Base-by-base conservation (phyloP, 2,113 vertebrate species). In the Tricholaema leucomelas region DNA sequence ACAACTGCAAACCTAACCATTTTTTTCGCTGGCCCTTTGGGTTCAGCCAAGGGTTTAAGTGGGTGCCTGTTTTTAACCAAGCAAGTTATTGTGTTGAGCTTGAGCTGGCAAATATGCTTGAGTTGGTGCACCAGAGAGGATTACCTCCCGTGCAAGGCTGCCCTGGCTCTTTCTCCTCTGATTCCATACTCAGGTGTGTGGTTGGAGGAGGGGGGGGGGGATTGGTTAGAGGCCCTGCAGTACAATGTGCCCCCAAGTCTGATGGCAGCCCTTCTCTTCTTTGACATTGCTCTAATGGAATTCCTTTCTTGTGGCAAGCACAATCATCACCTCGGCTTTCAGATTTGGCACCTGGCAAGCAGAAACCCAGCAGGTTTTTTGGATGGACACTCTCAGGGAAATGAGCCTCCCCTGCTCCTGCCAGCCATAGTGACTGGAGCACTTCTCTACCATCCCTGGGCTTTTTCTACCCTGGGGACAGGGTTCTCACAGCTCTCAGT, bases 141-240 rank as follows among this genome's bases (percentile, higher is more conserved):
- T 19, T 19, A 9, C 3, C 52, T 35, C 16, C 52, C 2, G 9
- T 3, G 18, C 1, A 15, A 54, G 24, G 40, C 59, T 24, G 12
- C 14, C 30, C 31, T 21, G 19, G 46, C 21, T 40, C 61, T 7
- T 71, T 70, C 59, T 54, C 50, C 58, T 60, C 40, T 1, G 1
- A 8, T n/a, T n/a, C 65, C 4, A 2, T 42, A 24, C 52, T 40
- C 10, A 2, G 0, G 0, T 3, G 0, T 28, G 2, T 8, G 33
- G 64, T 27, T 12, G n/a, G 25, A n/a, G n/a, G n/a, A n/a, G n/a
- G 31, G 42, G 14, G 14, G 13, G 44, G 44, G 44, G 5, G 48
- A 24, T 50, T 50, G 48, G 11, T 50, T 50, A 50, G 48, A 24
- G 14, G 24, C 33, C 15, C 66, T 11, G 44, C 66, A 14, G 19